Base-by-base conservation (phyloP, 2,888 invertebrate genomes). In the Melieria omissa region DNA sequence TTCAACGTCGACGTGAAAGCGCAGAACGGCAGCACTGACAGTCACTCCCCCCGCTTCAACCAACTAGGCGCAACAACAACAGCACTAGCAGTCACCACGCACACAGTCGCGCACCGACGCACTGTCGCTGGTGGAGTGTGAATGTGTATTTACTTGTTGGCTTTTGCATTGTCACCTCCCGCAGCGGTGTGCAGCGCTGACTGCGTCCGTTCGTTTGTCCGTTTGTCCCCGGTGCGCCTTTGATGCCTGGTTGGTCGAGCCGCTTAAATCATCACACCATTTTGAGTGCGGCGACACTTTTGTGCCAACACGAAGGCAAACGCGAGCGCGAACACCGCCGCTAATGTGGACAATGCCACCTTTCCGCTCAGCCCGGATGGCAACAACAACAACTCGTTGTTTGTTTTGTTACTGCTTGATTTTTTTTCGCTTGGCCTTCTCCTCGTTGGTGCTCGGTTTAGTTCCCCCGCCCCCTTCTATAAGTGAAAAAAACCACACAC, bases 251-350 rank as follows among this genome's bases (percentile, higher is more conserved):
- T 76, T 78, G 77, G 77, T 74, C 77, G 75, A 75, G 71, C 72
- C 71, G 74, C 75, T 75, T 77, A 76, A 76, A 77, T 78, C 74
- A 75, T 74, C 77, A 75, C 78, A 78, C 78, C 78, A 78, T 78
- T 78, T 78, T 78, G 75, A 74, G 75, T 74, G 76, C 72, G 73
- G 75, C 14, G 0, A 44, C 8, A 29, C 29, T 29, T 29, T 29
- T 29, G 29, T 29, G 29, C 29, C 29, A 29, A 29, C 29, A 29
- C 29, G 29, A 29, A 29, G 29, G 29, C 29, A 3, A 29, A 29
- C 29, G 29, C 29, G 29, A 29, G 29, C 29, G 29, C 29, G 29
- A 29, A 29, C 29, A 29, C 52, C 55, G 58, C 42, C 67, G 52
- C 54, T 14, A 29, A 29, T 29, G 29, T 29, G 29, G 29, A 29